Evolutionary conservation across 2,888 invertebrate genomes (phyloP).

Genomic region (Thysanoteuthis rhombus): DNA sequence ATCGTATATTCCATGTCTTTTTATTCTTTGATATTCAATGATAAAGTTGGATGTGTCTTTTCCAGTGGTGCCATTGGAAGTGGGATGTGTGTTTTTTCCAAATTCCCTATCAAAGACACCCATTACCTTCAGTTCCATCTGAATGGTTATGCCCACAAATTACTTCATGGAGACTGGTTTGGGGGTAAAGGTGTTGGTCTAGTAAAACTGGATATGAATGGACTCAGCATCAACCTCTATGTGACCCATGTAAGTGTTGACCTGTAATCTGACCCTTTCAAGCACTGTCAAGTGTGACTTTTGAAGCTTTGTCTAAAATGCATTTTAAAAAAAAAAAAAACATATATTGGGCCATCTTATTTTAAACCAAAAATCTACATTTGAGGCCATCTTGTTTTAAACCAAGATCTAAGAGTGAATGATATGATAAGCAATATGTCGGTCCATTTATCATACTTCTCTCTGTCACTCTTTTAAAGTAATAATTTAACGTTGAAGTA

Average conservation of each 20-base stretch:
- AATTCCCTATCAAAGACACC: conserved; percentile 74
- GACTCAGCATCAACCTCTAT: conserved; percentile 82
- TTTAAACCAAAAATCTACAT: no score
- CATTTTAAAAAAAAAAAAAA: no score
- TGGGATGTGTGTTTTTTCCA: conserved; percentile 67
- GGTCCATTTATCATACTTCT: no score
- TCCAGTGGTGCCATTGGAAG: conserved; percentile 65
- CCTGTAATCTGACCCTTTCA: neutral
- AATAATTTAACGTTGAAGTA: no score
- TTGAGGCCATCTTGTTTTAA: no score
- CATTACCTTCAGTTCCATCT: conserved; percentile 93
- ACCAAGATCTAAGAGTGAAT: no score
- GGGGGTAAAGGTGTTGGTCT: conserved; percentile 84
- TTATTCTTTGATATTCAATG: no score
- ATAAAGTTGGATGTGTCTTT: neutral
- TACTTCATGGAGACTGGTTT: conserved; percentile 98
- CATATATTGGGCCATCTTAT: no score
- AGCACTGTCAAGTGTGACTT: neutral
- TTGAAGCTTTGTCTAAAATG: neutral
- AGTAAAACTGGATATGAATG: conserved; percentile 68
- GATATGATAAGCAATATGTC: no score
- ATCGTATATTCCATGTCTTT: no score
- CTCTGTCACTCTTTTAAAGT: no score
- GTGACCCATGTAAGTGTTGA: conserved; percentile 86
- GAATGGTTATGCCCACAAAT: conserved; percentile 96